These are phyloP conservation scores for Eubasilissa splendida DNA, from an alignment of 2,888 invertebrate genomes.

Conservation along the genomic window DNA sequence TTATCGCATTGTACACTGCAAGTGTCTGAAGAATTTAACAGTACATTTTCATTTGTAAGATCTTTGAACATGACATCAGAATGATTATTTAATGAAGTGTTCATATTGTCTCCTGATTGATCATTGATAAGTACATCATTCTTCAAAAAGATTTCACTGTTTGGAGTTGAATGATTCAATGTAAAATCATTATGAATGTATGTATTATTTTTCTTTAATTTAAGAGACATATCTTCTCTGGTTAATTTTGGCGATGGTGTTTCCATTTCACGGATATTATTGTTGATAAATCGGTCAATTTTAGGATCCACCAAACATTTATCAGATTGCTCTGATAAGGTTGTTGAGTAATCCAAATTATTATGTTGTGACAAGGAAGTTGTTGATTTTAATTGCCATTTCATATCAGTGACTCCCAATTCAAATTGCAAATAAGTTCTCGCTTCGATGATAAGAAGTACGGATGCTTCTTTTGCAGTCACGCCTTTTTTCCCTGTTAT, in stretches of 20 bases:
- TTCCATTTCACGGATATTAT: constrained; percentile 18
- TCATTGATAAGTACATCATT: neutral
- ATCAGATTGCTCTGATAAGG: neutral
- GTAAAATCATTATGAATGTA: neutral
- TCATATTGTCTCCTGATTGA: neutral
- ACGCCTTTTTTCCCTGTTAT: constrained; percentile 86
- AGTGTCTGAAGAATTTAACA: neutral
- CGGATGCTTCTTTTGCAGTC: constrained; percentile 87
- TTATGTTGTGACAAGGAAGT: neutral
- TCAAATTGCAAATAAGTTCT: constrained; percentile 80
- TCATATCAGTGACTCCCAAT: constrained; percentile 80
- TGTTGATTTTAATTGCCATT: constrained; percentile 70
- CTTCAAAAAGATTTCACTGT: constrained; percentile 6
- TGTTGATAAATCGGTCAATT: too few species aligned
- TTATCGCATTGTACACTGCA: neutral
- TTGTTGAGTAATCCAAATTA: neutral
- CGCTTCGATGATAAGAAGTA: constrained; percentile 84
- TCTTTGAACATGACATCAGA: constrained; percentile 24
- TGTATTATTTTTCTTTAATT: neutral
- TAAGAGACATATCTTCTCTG: neutral
- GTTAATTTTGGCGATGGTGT: neutral
- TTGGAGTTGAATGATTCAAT: constrained; percentile 30
- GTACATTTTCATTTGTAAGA: neutral
- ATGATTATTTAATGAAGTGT: constrained; percentile 12
- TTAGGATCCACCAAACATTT: neutral